phyloP scores from a whole-genome alignment of 2,113 vertebrate genomes.

The Mustelus asterias region DNA sequence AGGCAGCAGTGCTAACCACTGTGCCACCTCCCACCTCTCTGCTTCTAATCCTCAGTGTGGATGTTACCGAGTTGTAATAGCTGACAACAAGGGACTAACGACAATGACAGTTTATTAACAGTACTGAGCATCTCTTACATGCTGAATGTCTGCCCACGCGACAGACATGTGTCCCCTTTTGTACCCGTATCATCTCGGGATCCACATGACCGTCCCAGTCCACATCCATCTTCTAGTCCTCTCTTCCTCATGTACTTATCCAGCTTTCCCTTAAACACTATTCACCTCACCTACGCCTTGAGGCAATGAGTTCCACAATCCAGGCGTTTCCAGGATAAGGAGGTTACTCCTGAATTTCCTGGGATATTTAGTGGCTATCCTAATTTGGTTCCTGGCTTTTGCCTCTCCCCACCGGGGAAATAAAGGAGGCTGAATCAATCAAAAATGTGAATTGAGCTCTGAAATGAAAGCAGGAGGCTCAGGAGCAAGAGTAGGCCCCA shows the following conservation, averaged over 20 bases:
- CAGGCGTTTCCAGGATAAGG: neutral
- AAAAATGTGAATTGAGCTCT: neutral
- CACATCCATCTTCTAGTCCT: neutral
- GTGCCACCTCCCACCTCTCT: neutral
- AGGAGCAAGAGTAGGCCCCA: no score
- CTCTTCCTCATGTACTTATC: neutral
- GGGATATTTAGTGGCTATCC: neutral
- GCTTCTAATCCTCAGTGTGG: neutral
- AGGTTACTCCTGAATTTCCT: neutral
- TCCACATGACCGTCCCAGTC: no score
- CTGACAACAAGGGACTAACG: no score
- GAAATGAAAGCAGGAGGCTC: neutral
- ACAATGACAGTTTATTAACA: no score
- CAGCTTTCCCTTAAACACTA: neutral
- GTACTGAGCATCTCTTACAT: no score
- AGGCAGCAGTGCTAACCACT: no score
- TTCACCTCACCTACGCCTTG: neutral
- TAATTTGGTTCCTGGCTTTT: neutral
- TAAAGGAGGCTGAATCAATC: neutral
- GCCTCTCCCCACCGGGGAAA: neutral
- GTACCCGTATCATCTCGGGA: no score
- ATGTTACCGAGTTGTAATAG: no score
- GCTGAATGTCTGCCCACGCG: no score
- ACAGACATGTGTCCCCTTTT: no score
- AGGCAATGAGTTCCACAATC: neutral